phyloP scores from a whole-genome alignment of 2,113 vertebrate genomes.

The Catharus bicknelli region DNA sequence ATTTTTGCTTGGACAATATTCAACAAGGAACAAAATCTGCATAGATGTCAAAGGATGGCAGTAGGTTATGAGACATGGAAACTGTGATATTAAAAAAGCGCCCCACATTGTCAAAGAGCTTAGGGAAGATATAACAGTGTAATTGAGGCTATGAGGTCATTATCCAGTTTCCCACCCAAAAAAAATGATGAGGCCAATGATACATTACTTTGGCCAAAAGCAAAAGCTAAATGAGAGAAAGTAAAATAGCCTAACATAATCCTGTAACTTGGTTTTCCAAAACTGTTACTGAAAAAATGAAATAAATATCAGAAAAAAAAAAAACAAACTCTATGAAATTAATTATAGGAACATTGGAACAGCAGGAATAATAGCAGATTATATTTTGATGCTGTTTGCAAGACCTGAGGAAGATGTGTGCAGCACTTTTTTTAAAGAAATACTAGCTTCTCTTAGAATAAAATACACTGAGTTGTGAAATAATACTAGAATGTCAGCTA shows the following conservation, averaged over 20 bases:
- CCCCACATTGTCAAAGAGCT: background rate
- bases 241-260: background rate
- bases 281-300: background rate
- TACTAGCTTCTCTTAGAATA: background rate
- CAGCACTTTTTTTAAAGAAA: background rate
- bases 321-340: background rate
- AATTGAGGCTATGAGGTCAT: background rate
- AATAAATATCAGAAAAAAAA: background rate
- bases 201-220: background rate
- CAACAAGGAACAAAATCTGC: background rate
- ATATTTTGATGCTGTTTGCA: background rate
- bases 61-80: background rate
- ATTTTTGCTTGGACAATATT: background rate
- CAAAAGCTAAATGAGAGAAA: background rate
- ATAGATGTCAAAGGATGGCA: background rate
- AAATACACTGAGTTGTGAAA: background rate
- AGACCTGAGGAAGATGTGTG: background rate
- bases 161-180: background rate
- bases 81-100: background rate
- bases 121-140: background rate
- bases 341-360: background rate
- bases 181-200: background rate
- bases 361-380: background rate
- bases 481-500: background rate
- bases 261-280: background rate